A percentile compares a stretch with the other conserved stretches of the same genome.
phyloP scores from a whole-genome alignment of 2,888 invertebrate species.

The Urechis unicinctus region DNA sequence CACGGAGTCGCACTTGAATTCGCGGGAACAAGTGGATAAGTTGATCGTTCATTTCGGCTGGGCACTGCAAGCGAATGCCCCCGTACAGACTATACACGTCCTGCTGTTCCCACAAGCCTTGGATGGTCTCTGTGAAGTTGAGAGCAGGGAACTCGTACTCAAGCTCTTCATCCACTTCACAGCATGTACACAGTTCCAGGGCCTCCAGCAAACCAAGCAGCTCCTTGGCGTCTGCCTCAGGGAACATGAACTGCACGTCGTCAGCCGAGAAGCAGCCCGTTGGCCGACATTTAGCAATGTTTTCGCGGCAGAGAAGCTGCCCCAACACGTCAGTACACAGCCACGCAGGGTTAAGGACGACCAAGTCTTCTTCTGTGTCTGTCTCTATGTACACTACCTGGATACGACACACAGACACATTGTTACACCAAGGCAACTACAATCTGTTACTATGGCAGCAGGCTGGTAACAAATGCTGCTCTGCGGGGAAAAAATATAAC shows the following conservation, averaged over 20 bases:
- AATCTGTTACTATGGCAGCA: not conserved
- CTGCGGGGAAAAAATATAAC: not conserved
- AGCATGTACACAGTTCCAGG: slow-evolving; percentile 65
- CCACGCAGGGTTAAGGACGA: slow-evolving; percentile 65
- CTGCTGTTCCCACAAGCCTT: slow-evolving; percentile 63
- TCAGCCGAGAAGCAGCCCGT: slow-evolving; percentile 67
- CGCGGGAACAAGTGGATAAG: slow-evolving; percentile 66
- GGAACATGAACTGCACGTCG: slow-evolving; percentile 67
- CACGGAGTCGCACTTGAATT: slow-evolving; percentile 60
- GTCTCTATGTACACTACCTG: slow-evolving; percentile 60
- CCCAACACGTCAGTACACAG: slow-evolving; percentile 64
- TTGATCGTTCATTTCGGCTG: slow-evolving; percentile 53
- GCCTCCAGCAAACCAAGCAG: slow-evolving; percentile 65
- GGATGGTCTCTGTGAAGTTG: slow-evolving; percentile 60
- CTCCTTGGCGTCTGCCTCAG: slow-evolving; percentile 65
- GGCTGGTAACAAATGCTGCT: not conserved
- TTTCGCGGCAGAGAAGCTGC: slow-evolving; percentile 57
- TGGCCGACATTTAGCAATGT: slow-evolving; percentile 39
- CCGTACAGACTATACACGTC: slow-evolving; percentile 56
- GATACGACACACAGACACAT: slow-evolving; percentile 3
- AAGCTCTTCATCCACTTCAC: slow-evolving; percentile 65
- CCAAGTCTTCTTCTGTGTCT: slow-evolving; percentile 56
- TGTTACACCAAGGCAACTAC: not conserved
- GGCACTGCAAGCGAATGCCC: slow-evolving; percentile 48
- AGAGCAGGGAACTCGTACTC: slow-evolving; percentile 73